Conservation (phyloP, 2,888 invertebrate species). For the Meganola albula region DNA sequence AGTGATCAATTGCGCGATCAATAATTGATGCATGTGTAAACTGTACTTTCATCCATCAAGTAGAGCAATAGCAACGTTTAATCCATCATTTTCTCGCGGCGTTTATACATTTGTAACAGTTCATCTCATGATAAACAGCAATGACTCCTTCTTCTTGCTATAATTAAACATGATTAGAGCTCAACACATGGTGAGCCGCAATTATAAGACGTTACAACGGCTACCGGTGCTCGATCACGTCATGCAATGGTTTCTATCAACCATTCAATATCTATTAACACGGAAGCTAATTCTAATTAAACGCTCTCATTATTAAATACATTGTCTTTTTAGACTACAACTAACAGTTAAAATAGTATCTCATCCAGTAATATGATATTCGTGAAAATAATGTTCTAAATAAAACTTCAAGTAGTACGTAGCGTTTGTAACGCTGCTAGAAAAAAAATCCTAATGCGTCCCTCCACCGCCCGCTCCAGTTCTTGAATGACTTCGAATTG, state of each 20-base stretch:
- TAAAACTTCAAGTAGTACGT: no score
- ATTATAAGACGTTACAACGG: slow-evolving; percentile 71
- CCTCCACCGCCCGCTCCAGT: slow-evolving; percentile 36
- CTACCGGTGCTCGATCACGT: slow-evolving; percentile 63
- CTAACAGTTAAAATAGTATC: no score
- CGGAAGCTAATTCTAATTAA: slow-evolving; percentile 59
- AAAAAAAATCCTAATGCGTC: no score
- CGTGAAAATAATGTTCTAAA: no score
- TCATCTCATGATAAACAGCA: slow-evolving; percentile 74
- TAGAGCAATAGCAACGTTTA: slow-evolving; percentile 33
- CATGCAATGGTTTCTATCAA: slow-evolving; percentile 58
- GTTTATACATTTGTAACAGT: slow-evolving; percentile 69
- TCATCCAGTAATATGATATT: no score
- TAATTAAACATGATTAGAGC: slow-evolving; percentile 76
- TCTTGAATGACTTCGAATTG: slow-evolving; percentile 48
- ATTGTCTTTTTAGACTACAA: slow-evolving; percentile 31
- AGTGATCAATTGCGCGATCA: no score
- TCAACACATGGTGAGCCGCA: slow-evolving; percentile 70
- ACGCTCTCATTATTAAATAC: slow-evolving; percentile 40
- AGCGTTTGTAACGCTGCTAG: no score
- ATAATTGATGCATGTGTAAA: slow-evolving; percentile 21
- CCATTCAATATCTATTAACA: slow-evolving; percentile 58
- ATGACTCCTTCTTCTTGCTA: slow-evolving; percentile 65
- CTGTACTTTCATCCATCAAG: slow-evolving; percentile 21
- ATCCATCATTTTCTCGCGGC: slow-evolving; percentile 56